phyloP scores from a whole-genome alignment of 1,140 invertebrate genomes.

The Sycophaga agraensis region DNA sequence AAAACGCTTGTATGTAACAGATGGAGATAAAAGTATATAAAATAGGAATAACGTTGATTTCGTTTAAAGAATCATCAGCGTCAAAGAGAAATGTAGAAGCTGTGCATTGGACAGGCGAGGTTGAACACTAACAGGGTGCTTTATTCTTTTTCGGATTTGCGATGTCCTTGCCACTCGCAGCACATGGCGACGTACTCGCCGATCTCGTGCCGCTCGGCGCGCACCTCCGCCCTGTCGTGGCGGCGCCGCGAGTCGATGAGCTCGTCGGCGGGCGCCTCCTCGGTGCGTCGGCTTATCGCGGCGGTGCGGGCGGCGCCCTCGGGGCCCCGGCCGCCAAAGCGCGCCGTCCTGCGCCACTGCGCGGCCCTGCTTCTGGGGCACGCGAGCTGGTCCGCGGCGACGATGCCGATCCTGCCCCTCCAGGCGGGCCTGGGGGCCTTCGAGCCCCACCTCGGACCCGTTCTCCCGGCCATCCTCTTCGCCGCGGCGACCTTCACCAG shows the following conservation, averaged over 20 bases:
- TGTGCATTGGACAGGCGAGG: too few relatives aligned
- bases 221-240: slow-evolving; percentile 52
- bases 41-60: too few relatives aligned
- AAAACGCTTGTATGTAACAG: too few relatives aligned
- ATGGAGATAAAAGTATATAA: too few relatives aligned
- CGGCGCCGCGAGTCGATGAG: slow-evolving; percentile 65
- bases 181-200: slow-evolving; percentile 66
- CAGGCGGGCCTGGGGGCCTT: slow-evolving; percentile 55
- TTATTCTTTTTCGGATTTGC: too few relatives aligned
- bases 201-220: slow-evolving; percentile 58
- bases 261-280: slow-evolving; percentile 69
- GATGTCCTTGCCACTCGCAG: slow-evolving; percentile 48
- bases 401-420: slow-evolving; percentile 64
- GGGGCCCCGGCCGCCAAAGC: slow-evolving; percentile 56
- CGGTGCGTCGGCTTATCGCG: slow-evolving; percentile 67
- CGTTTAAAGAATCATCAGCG: too few relatives aligned
- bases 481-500: slow-evolving; percentile 59
- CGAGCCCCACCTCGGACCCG: slow-evolving; percentile 56
- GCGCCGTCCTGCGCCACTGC: slow-evolving; percentile 58
- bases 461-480: slow-evolving; percentile 60
- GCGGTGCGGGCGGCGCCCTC: slow-evolving; percentile 59
- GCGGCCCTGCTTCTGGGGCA: slow-evolving; percentile 62
- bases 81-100: too few relatives aligned
- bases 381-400: slow-evolving; percentile 64
- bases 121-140: too few relatives aligned